These are phyloP conservation scores for Cephus nigrinus DNA, from an alignment of 2,888 invertebrate genomes.

Conservation along the genomic window DNA sequence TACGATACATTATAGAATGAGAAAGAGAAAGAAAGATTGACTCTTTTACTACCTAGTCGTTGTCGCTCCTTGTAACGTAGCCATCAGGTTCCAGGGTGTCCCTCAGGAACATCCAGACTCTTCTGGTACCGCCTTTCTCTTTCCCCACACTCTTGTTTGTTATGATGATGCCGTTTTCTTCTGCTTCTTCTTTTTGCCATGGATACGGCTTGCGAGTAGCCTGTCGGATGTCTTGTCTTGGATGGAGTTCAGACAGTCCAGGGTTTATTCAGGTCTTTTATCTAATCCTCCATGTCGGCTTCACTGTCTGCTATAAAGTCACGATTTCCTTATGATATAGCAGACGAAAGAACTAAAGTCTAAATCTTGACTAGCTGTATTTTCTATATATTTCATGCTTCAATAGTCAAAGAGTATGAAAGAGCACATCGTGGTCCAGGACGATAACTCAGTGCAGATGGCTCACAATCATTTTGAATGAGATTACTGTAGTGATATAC, in stretches of 20 bases:
- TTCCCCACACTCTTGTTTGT: constrained; percentile 6
- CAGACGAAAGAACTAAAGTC: not conserved
- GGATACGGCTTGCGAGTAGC: constrained; percentile 2
- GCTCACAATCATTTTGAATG: not conserved
- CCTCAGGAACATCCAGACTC: not conserved
- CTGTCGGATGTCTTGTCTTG: constrained; percentile 5
- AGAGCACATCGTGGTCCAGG: not conserved
- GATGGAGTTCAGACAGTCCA: not conserved
- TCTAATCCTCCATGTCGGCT: not conserved
- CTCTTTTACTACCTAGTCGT: not conserved
- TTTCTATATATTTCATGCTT: not conserved
- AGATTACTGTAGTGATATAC: not conserved
- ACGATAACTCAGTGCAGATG: not conserved
- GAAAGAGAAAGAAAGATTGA: constrained; percentile 11
- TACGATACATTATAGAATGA: constrained; percentile 3
- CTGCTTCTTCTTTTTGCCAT: not conserved
- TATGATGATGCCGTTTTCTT: constrained; percentile 10
- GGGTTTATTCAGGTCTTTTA: not conserved
- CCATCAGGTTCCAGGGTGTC: not conserved
- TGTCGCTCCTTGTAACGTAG: not conserved
- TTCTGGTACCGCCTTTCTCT: not conserved
- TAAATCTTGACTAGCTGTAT: not conserved
- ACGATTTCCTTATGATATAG: not conserved
- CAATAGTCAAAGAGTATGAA: not conserved
- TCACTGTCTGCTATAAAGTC: not conserved